These are phyloP conservation scores for Sakesphorus luctuosus DNA, from an alignment of 2,113 vertebrate genomes.

Conservation along the genomic window DNA sequence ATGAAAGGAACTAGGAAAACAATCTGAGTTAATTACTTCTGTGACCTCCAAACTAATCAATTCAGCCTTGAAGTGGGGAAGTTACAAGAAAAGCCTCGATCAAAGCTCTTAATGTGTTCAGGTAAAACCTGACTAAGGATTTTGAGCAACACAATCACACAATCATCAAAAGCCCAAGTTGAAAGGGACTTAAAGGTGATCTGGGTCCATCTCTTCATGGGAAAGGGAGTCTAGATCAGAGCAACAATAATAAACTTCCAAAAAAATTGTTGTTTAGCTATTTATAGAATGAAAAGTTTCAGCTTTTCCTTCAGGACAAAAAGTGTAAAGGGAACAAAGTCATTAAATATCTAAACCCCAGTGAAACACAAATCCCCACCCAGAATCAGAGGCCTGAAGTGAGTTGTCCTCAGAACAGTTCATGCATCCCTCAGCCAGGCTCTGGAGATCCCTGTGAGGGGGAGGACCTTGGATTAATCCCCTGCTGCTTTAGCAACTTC, in stretches of 20 bases:
- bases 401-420: neutral
- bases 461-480: neutral
- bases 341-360: neutral
- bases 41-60: neutral
- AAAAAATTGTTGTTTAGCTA: neutral
- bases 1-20: neutral
- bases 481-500: neutral
- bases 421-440: neutral
- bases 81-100: neutral
- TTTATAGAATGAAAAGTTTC: neutral
- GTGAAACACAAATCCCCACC: neutral
- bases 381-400: neutral
- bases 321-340: neutral
- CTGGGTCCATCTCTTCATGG: accelerated
- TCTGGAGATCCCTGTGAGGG: neutral
- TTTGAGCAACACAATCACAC: accelerated
- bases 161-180: accelerated
- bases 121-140: neutral
- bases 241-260: neutral
- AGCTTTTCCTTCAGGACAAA: neutral
- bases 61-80: neutral
- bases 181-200: neutral
- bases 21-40: neutral
- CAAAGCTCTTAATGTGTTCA: accelerated
- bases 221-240: neutral